Evolutionary conservation across 2,888 invertebrate genomes (phyloP).

Genomic region (Pollenia griseotomentosa): DNA sequence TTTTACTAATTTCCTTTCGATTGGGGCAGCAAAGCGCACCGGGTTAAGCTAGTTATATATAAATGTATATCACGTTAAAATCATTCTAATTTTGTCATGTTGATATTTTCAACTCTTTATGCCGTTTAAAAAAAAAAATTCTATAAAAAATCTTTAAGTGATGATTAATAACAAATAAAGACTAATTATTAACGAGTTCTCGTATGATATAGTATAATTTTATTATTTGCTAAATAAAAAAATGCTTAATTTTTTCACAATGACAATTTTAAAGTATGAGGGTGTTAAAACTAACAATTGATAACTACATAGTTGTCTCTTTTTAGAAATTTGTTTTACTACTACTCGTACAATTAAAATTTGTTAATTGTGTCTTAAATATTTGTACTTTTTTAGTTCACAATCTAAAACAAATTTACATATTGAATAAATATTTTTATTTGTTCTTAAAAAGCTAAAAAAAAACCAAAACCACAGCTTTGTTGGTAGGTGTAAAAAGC

Average conservation of each 20-base stretch:
- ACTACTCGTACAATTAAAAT: too few relatives aligned
- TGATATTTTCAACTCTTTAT: background rate
- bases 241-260: background rate
- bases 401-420: background rate
- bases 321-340: background rate
- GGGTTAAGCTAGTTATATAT: too few relatives aligned
- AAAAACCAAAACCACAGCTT: background rate
- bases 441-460: constrained; percentile 1
- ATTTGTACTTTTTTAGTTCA: too few relatives aligned
- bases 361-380: too few relatives aligned
- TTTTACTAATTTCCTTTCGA: too few relatives aligned
- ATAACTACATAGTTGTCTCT: background rate
- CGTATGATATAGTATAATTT: background rate
- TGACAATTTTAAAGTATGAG: background rate
- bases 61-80: too few relatives aligned
- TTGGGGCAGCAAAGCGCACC: too few relatives aligned
- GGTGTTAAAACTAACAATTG: background rate
- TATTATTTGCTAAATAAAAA: constrained; percentile 6
- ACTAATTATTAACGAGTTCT: constrained; percentile 10
- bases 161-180: constrained; percentile 29
- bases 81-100: background rate
- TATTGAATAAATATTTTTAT: background rate
- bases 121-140: background rate
- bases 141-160: background rate
- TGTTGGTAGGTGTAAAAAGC: constrained; percentile 31